These are phyloP conservation scores for Drosophila serrata DNA, from an alignment of 1,140 invertebrate species.

Conservation along the genomic window DNA sequence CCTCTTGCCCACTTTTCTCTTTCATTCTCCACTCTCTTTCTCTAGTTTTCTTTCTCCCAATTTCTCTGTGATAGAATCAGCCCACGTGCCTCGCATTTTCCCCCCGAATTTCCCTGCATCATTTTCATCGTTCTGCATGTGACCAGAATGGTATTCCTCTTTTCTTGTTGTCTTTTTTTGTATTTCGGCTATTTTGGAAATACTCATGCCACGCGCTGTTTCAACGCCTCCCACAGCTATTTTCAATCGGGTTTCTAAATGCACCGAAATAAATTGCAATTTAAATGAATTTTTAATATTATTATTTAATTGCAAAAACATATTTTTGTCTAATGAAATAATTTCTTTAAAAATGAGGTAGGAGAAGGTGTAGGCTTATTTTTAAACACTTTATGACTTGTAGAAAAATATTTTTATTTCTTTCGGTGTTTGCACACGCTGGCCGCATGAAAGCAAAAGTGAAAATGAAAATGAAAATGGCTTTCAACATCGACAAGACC, in stretches of 20 bases:
- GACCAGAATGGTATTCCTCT: constrained; percentile 61
- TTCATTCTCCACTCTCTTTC: constrained; percentile 22
- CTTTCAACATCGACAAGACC: constrained; percentile 56
- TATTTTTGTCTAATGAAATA: not conserved
- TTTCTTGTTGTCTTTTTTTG: constrained; percentile 20
- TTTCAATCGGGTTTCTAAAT: constrained; percentile 5
- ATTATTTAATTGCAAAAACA: not conserved
- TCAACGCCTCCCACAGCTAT: constrained; percentile 35
- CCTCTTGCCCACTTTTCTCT: constrained; percentile 18
- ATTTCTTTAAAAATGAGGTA: too few relatives aligned
- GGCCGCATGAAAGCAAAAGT: constrained; percentile 33
- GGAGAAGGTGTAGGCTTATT: not conserved
- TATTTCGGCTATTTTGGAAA: constrained; percentile 63
- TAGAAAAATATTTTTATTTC: not conserved
- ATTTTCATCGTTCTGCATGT: constrained; percentile 60
- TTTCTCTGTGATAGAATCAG: constrained; percentile 31
- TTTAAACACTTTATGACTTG: not conserved
- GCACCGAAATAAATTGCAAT: constrained; percentile 1
- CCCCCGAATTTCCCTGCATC: constrained; percentile 9
- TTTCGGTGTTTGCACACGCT: constrained; percentile 28
- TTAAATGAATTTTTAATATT: not conserved
- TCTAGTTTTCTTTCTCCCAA: constrained; percentile 11
- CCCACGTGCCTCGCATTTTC: constrained; percentile 55
- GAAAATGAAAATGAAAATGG: constrained; percentile 44
- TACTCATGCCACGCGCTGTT: constrained; percentile 69